Conservation (phyloP, 2,113 vertebrate genomes). For the Isichthys henryi region DNA sequence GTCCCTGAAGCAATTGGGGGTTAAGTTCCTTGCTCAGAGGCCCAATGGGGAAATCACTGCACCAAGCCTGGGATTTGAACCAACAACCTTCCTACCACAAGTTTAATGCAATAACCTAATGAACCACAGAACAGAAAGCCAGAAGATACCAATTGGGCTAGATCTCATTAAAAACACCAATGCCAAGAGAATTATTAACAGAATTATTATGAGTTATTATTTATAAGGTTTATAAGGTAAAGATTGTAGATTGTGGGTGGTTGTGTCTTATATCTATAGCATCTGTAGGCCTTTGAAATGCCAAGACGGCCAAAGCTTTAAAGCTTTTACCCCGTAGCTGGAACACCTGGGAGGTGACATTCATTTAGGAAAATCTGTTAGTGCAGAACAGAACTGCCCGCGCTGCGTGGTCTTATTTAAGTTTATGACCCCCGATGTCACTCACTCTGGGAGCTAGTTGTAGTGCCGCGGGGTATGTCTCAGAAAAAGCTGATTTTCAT, state of each 20-base stretch:
- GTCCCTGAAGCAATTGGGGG: neutral
- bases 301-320: neutral
- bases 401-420: slow-evolving; percentile 49
- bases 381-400: slow-evolving; percentile 48
- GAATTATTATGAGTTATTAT: neutral
- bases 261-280: neutral
- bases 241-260: neutral
- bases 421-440: slow-evolving; percentile 69
- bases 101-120: neutral
- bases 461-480: slow-evolving; percentile 58
- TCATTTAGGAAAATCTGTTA: slow-evolving; percentile 34
- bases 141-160: neutral
- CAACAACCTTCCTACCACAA: neutral
- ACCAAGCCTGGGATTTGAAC: neutral
- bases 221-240: neutral
- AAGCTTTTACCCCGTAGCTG: neutral
- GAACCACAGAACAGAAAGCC: neutral
- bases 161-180: neutral
- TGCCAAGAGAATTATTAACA: neutral
- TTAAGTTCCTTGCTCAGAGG: neutral
- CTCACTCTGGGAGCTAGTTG: slow-evolving; percentile 54
- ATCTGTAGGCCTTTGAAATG: neutral
- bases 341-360: neutral
- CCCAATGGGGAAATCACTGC: neutral
- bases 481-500: slow-evolving; percentile 67